Evolutionary conservation across 2,797 vertebrate genomes (phyloP).

Genomic region (Paguma larvata): DNA sequence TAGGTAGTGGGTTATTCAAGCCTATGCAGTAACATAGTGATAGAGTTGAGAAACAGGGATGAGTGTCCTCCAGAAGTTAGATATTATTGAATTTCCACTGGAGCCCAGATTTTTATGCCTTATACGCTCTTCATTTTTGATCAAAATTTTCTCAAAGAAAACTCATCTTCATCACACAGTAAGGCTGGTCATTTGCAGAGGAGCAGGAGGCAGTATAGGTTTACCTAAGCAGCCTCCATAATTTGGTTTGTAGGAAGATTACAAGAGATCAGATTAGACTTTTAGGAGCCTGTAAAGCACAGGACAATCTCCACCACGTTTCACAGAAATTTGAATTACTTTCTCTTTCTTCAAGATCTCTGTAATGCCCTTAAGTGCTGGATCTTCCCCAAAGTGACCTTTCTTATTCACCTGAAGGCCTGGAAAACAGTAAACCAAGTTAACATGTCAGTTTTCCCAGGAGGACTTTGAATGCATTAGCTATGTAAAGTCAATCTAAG

Average conservation of each 20-base stretch:
- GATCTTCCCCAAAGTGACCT: neutral
- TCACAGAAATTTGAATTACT: neutral
- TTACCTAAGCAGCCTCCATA: neutral
- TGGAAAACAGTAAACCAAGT: neutral
- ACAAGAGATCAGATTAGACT: neutral
- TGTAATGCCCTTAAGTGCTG: neutral
- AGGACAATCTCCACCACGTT: neutral
- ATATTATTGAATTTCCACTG: neutral
- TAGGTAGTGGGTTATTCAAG: neutral
- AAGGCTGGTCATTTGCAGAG: neutral
- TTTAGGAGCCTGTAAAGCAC: neutral
- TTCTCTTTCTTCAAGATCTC: neutral
- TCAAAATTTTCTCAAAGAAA: neutral
- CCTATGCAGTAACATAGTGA: neutral
- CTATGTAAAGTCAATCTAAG: neutral
- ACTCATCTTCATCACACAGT: neutral
- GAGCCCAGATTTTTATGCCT: neutral
- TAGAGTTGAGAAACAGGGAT: neutral
- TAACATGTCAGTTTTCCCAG: neutral
- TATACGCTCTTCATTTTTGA: neutral
- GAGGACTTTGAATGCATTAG: neutral
- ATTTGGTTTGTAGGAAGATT: neutral
- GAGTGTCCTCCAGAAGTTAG: neutral
- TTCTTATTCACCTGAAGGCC: neutral
- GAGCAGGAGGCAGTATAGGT: too few relatives aligned